Evolutionary conservation across 2,113 vertebrate species (phyloP).

Genomic region (Embiotoca jacksoni): DNA sequence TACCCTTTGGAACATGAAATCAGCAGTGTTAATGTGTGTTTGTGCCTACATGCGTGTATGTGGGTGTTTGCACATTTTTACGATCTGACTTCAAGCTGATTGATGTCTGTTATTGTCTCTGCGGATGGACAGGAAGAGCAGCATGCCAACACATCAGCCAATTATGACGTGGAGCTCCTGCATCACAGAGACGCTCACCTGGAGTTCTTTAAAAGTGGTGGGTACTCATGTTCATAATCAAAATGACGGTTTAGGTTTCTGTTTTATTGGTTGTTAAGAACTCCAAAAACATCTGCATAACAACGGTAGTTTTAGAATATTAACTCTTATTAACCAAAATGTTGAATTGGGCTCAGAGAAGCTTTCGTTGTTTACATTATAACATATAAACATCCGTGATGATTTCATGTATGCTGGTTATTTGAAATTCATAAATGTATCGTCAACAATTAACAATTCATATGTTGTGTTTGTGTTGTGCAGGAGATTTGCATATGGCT

Average conservation of each 20-base stretch:
- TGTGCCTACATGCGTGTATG: conserved; percentile 1
- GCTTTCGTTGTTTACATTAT: no score
- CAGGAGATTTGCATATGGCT: conserved; percentile 91
- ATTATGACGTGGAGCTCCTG: conserved; percentile 98
- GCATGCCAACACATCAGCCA: conserved; percentile 98
- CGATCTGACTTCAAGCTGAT: conserved; percentile 24
- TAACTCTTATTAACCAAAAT: no score
- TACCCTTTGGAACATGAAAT: conserved; percentile 76
- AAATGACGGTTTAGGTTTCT: not conserved
- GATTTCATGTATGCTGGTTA: no score
- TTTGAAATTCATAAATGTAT: no score
- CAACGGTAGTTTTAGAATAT: no score
- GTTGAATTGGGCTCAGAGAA: no score
- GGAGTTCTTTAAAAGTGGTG: conserved; percentile 96
- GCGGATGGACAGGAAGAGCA: conserved; percentile 93
- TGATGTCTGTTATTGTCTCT: conserved; percentile 51
- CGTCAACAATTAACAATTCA: not conserved
- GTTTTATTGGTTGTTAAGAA: no score
- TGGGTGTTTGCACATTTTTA: conserved; percentile 1
- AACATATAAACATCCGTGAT: no score
- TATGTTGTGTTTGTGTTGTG: conserved; percentile 15
- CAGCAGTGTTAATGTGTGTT: conserved; percentile 68
- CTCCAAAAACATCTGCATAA: no score
- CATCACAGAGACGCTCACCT: conserved; percentile 97
- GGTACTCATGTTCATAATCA: conserved; percentile 46